Conservation (phyloP, 1,140 invertebrate species). For the Chironomus tepperi region DNA sequence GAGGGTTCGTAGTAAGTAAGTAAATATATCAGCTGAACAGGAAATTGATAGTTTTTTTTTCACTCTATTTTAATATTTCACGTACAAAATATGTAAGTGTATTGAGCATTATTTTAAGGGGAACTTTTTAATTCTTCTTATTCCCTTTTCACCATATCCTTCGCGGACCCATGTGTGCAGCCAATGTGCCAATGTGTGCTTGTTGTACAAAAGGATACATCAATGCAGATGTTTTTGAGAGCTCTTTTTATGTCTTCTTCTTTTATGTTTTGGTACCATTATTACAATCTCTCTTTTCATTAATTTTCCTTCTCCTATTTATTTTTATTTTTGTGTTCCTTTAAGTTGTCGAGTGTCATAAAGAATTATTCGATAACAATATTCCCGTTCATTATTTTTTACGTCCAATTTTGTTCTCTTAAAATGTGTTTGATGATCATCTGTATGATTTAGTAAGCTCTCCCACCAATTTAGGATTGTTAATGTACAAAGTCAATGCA, state of each 20-base stretch:
- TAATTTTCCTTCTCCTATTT: too few relatives aligned
- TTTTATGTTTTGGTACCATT: not conserved
- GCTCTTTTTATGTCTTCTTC: not conserved
- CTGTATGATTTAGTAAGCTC: too few relatives aligned
- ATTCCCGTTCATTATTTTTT: too few relatives aligned
- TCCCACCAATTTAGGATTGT: too few relatives aligned
- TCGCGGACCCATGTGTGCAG: conserved; percentile 20
- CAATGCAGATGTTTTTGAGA: conserved; percentile 11
- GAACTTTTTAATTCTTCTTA: not conserved
- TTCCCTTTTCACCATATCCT: not conserved
- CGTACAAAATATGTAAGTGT: not conserved
- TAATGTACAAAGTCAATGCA: too few relatives aligned
- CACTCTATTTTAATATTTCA: conserved; percentile 2
- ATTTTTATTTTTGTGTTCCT: not conserved
- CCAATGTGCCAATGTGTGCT: not conserved
- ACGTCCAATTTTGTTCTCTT: too few relatives aligned
- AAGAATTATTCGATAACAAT: not conserved
- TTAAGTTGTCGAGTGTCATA: conserved; percentile 13
- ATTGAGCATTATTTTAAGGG: not conserved
- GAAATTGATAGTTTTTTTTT: conserved; percentile 9
- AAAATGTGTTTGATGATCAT: too few relatives aligned
- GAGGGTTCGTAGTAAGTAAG: not conserved
- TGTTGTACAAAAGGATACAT: conserved; percentile 14
- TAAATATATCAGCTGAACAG: conserved; percentile 11
- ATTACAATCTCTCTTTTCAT: too few relatives aligned